Evolutionary conservation across 2,888 invertebrate genomes (phyloP), one percentile per base, ranked within the genome.

Genomic region (Lucinisca nassula): DNA sequence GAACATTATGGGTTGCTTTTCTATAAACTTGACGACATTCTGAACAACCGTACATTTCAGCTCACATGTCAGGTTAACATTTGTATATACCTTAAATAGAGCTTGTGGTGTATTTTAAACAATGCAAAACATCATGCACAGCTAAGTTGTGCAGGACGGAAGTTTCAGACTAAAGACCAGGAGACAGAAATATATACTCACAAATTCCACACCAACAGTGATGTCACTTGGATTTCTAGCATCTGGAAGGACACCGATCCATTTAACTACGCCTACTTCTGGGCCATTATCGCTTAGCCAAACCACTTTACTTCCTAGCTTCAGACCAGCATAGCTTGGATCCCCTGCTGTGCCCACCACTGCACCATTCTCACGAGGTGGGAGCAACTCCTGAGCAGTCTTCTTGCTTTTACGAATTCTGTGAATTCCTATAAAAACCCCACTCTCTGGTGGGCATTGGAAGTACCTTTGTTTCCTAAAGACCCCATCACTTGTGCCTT

Each of bases 151-250:
- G 8, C 8, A 40, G 40, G 40, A 40, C 8, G 40, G 8, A 40
- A 40, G 14, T 40, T 10, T 40, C 14, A 40, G 8, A 10, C 40
- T 40, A 10, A 14, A 40, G 14, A 40, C 51, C 21, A 51, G 10
- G 70, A 17, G 72, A 21, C 27, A 35, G 21, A 55, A 21, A n/a
- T n/a, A n/a, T n/a, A n/a, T 58, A 96, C 97, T 96, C 94, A 97
- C 97, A 96, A 97, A 97, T 94, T 97, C 97, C 2, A 97, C 96
- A 37, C 97, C 97, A 79, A 97, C 97, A 87, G 97, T 97, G 94
- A 96, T 96, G 81, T 96, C 96, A 30, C 96, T 95, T 14, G 38
- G 37, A 45, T 94, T 95, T 17, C 90, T 79, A 79, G 96, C 95
- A 88, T 96, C 97, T 6, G 97, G 96, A 37, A 97, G 94, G 49